Conservation (phyloP, 1,140 invertebrate species). For the Chelonus insularis region DNA sequence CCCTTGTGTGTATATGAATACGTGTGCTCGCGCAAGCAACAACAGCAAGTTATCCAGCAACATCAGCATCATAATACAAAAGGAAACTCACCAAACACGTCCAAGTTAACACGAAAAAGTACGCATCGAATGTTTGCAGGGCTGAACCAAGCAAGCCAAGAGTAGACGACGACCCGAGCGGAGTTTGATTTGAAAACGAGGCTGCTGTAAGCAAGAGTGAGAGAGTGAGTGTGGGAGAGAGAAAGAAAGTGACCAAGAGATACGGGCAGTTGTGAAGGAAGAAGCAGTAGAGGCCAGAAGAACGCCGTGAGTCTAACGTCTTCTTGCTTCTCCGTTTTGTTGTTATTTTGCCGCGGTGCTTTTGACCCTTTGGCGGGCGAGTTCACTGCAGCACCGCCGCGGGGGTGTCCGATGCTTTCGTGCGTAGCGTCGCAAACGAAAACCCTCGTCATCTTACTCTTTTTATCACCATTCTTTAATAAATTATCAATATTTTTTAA, state of each 20-base stretch:
- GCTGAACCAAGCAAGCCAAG: neutral
- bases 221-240: neutral
- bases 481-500: neutral
- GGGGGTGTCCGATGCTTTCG: conserved; percentile 32
- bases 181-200: conserved; percentile 4
- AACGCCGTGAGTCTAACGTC: neutral
- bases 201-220: neutral
- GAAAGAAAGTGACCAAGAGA: no score
- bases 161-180: conserved; percentile 11
- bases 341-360: conserved; percentile 55
- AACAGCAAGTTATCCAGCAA: conserved; percentile 13
- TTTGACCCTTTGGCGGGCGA: conserved; percentile 54
- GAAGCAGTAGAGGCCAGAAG: neutral
- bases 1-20: conserved; percentile 13
- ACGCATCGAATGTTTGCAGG: neutral
- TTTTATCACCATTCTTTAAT: conserved; percentile 3
- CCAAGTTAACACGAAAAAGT: conserved; percentile 22
- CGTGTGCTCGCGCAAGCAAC: conserved; percentile 40
- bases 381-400: conserved; percentile 45
- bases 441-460: conserved; percentile 13
- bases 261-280: neutral
- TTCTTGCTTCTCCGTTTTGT: conserved; percentile 32
- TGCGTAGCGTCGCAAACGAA: conserved; percentile 26
- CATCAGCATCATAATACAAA: conserved; percentile 12
- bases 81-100: conserved; percentile 48